Percentiles rank a stretch among this genome's conserved stretches.
Conservation (phyloP, 2,797 vertebrate species). For the Acipenser oxyrinchus region DNA sequence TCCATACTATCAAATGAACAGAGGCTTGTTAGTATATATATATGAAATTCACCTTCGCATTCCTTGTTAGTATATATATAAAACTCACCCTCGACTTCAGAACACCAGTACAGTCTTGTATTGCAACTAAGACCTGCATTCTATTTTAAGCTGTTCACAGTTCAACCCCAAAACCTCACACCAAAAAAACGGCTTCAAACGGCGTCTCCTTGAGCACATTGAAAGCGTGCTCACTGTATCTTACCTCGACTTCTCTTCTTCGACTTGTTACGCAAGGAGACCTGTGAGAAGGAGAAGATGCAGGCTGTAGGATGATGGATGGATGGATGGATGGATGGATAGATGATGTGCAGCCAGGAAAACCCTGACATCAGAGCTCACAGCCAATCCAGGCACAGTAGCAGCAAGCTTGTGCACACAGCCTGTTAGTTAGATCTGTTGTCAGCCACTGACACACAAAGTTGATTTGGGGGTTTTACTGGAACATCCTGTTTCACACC, state of each 20-base stretch:
- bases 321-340: constrained; percentile 35
- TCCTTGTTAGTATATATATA: too few relatives aligned
- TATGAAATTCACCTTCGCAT: too few relatives aligned
- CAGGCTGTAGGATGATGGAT: constrained; percentile 51
- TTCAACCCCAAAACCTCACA: too few relatives aligned
- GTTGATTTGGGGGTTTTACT: constrained; percentile 6
- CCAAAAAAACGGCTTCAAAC: too few relatives aligned
- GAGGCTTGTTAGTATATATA: too few relatives aligned
- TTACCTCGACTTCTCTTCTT: constrained; percentile 86
- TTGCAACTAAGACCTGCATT: too few relatives aligned
- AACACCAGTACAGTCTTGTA: too few relatives aligned
- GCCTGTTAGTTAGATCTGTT: too few relatives aligned
- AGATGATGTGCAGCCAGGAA: constrained; percentile 4
- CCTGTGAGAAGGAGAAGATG: constrained; percentile 55
- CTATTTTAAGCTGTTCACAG: too few relatives aligned
- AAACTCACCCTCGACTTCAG: too few relatives aligned
- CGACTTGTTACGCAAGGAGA: constrained; percentile 85
- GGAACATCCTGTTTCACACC: constrained; percentile 56
- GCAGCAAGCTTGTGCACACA: neutral
- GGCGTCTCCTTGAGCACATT: too few relatives aligned
- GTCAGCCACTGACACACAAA: constrained; percentile 13
- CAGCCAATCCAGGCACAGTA: neutral
- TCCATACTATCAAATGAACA: too few relatives aligned
- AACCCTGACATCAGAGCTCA: constrained; percentile 28
- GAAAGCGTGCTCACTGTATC: neutral